Evolutionary conservation across 2,888 invertebrate species (phyloP), one percentile per base, ranked within the genome.

Genomic region (Apotomis capreana): DNA sequence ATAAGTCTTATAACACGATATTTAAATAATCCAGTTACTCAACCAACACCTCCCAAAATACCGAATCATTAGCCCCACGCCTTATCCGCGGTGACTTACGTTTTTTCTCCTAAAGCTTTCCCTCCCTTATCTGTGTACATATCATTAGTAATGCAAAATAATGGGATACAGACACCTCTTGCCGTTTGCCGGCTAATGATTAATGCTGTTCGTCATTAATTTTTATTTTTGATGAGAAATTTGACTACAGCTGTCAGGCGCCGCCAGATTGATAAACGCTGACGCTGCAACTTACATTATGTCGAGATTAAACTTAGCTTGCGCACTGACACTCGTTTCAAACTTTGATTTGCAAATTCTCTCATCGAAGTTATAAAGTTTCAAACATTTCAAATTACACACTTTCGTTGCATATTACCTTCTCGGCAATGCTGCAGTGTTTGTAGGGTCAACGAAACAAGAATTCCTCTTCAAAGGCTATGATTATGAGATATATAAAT

Each of bases 101-200:
- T 79, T 86, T 88, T 90, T 90, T 89, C 86, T 83, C 79, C 78
- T 76, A 83, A 87, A 87, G 83, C 49, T 49, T 49, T 49, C 9
- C 84, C 83, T 86, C 88, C 88, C 89, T 91, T 91, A 92, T 91
- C 91, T 85, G 86, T 88, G 87, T 90, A 89, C 91, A 92, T 93
- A 92, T 92, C 92, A 93, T 93, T 93, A 92, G 93, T 93, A 93
- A 92, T 91, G 92, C 92, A 90, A 93, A 93, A 93, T 93, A 93
- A 93, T 93, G 92, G 91, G 92, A 91, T 89, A 90, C 91, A 83
- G 90, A 93, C 91, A 93, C 93, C 92, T 92, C 92, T 89, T 91
- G 92, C 92, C 89, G 90, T 92, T 92, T 93, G 92, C 90, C 81
- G 85, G 90, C 88, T 86, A 87, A 90, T 93, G 92, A 93, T 93